These are phyloP conservation scores for Priocnemis perturbator DNA, from an alignment of 2,888 invertebrate species.

Conservation along the genomic window DNA sequence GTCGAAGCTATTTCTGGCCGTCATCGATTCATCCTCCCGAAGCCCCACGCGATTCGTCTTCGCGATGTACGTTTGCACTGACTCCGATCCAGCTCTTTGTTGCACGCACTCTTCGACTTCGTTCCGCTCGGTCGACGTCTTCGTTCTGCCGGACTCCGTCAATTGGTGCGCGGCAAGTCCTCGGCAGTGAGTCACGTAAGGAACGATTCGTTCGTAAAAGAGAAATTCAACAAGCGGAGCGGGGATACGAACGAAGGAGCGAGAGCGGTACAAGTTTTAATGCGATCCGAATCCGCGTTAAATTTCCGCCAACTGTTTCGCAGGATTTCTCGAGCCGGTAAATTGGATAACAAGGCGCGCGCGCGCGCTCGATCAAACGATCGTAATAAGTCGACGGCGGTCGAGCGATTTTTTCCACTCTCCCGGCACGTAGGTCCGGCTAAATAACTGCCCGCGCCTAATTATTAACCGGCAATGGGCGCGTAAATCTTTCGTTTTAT, in stretches of 20 bases:
- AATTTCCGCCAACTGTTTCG: slow-evolving; percentile 22
- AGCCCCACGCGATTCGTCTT: too few species aligned
- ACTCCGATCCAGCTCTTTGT: too few species aligned
- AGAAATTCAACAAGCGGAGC: neutral
- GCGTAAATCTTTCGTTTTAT: slow-evolving; percentile 27
- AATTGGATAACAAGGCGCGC: slow-evolving; percentile 33
- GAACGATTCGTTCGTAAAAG: neutral
- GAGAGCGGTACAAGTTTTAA: slow-evolving; percentile 14
- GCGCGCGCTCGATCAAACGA: slow-evolving; percentile 3
- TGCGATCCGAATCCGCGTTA: slow-evolving; percentile 31
- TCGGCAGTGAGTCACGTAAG: neutral
- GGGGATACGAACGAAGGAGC: neutral
- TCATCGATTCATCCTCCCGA: too few species aligned
- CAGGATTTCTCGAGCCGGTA: neutral
- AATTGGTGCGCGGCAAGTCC: too few species aligned
- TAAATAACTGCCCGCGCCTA: neutral
- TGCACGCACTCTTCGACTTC: too few species aligned
- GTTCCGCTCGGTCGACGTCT: too few species aligned
- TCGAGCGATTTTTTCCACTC: too few species aligned
- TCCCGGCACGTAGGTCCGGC: neutral
- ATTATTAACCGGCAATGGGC: slow-evolving; percentile 3
- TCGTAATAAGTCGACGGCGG: slow-evolving; percentile 10
- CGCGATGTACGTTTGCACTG: too few species aligned
- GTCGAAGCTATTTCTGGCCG: too few species aligned
- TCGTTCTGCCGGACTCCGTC: too few species aligned